Base-by-base conservation (phyloP, 2,113 vertebrate species). In the Pimephales promelas region DNA sequence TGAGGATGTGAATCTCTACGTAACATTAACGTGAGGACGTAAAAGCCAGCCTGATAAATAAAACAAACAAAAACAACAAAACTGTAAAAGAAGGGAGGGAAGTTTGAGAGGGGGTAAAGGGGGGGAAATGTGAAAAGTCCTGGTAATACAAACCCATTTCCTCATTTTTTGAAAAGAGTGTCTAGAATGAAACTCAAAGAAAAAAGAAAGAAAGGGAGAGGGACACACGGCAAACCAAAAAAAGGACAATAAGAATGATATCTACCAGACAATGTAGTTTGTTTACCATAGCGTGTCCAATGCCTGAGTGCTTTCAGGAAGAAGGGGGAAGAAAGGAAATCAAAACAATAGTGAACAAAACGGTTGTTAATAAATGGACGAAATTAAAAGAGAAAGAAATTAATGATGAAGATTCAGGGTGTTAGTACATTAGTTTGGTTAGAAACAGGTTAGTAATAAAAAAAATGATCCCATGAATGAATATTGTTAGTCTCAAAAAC, bases 201-300 rank as follows among this genome's bases (percentile, higher is more conserved):
- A 92, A 40, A 93, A 95, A 93, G 93, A 94, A 94, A 92, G 92
- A 92, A 92, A 89, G 91, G 93, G 95, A 86, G 93, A 96, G 95
- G 94, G 96, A 98, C 96, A 99, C 98, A 99, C 96, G 96, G 97
- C 98, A 99, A 99, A 98, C 97, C 97, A 97, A 99, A 98, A 99
- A 97, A 95, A 99, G 98, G 97, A 99, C 97, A 99, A 98, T 98
- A 98, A 99, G 96, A 99, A 99, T 99, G 98, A 99, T 99, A 99
- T 98, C 98, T 99, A 99, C 98, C 97, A 98, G 96, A 99, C 98
- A 99, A 98, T 99, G 97, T 96, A 99, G 98, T 99, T 98, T 99
- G 97, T 99, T 99, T 99, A 99, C 98, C 98, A 99, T 99, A 99
- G 97, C 97, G 97, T 99, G 98, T 99, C 98, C 98, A 98, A 99